A percentile compares a stretch with the other conserved stretches of the same genome.
Conservation (phyloP, 2,797 vertebrate species). For the Sciaenops ocellatus region DNA sequence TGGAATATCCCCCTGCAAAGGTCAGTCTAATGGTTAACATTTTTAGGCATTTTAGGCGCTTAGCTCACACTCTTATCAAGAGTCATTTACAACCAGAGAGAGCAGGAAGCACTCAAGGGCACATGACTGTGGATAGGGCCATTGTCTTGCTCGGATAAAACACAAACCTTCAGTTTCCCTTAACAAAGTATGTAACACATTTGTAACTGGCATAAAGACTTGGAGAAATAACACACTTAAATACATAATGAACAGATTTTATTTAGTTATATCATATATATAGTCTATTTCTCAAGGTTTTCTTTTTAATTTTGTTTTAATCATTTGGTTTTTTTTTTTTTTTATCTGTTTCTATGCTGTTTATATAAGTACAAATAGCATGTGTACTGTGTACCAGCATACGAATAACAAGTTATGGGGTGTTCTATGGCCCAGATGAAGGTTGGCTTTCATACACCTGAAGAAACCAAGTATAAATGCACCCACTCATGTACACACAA, state of each 20-base stretch:
- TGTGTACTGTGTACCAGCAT: background rate
- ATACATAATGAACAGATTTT: background rate
- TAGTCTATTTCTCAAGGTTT: background rate
- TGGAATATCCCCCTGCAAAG: constrained; percentile 51
- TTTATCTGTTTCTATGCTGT: background rate
- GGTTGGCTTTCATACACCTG: background rate
- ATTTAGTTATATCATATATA: background rate
- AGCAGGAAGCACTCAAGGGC: constrained; percentile 42
- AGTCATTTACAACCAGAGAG: constrained; percentile 38
- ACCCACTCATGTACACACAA: background rate
- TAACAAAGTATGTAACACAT: background rate
- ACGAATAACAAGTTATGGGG: background rate
- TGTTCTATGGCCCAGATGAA: constrained; percentile 14
- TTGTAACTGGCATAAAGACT: background rate
- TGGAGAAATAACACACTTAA: background rate
- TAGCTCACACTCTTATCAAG: constrained; percentile 41
- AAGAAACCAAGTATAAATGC: background rate
- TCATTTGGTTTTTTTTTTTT: too few species aligned
- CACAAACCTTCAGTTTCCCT: background rate
- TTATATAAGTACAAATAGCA: background rate
- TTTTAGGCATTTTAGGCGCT: constrained; percentile 44
- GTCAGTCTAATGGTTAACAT: constrained; percentile 71
- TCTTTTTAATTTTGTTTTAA: background rate
- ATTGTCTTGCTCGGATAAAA: background rate
- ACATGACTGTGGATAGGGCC: background rate